phyloP scores from a whole-genome alignment of 2,797 vertebrate species.

The Aselliscus stoliczkanus region DNA sequence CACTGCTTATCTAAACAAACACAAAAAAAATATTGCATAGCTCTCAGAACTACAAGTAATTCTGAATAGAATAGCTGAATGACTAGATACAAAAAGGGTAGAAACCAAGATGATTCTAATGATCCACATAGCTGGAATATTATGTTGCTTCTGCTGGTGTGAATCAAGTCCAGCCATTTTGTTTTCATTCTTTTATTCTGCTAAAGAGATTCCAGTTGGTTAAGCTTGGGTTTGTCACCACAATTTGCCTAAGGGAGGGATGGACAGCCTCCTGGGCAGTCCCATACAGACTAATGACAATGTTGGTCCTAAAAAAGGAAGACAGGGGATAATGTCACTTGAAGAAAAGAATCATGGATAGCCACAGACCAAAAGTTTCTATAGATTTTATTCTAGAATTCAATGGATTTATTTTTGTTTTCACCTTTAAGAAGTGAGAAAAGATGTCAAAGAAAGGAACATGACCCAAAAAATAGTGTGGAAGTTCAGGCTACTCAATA shows the following conservation, averaged over 20 bases:
- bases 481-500: background rate
- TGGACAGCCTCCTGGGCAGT: background rate
- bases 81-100: background rate
- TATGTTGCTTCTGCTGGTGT: background rate
- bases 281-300: background rate
- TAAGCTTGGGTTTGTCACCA: background rate
- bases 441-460: background rate
- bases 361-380: background rate
- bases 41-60: background rate
- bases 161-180: background rate
- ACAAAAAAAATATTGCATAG: background rate
- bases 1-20: background rate
- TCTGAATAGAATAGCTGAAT: background rate
- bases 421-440: background rate
- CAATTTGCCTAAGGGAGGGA: background rate
- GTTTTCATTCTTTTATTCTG: background rate
- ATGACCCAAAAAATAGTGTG: background rate
- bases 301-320: background rate
- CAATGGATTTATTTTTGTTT: background rate
- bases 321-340: background rate
- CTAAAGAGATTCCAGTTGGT: background rate
- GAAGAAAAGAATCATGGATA: background rate
- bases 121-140: background rate
- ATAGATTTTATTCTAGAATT: background rate
- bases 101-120: background rate